These are phyloP conservation scores for Pogonognathellus flavescens DNA, from an alignment of 1,140 invertebrate genomes.

Conservation along the genomic window DNA sequence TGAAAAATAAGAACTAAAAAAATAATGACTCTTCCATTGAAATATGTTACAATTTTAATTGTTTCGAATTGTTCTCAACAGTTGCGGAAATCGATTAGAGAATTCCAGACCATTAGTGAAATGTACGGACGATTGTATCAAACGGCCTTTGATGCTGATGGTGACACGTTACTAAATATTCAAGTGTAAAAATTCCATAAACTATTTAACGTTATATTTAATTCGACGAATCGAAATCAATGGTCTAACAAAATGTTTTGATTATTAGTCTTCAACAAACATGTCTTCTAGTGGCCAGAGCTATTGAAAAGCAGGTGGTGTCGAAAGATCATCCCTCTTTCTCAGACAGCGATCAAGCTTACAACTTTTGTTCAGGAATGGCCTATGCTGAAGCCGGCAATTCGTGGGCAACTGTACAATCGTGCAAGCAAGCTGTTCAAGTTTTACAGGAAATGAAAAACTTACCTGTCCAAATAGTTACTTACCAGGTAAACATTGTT, in stretches of 20 bases:
- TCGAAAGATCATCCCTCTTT: constrained; percentile 70
- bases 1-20: constrained; percentile 63
- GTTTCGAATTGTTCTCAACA: constrained; percentile 69
- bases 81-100: constrained; percentile 82
- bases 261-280: constrained; percentile 81
- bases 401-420: constrained; percentile 67
- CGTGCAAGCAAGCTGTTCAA: constrained; percentile 63
- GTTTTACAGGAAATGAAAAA: constrained; percentile 57
- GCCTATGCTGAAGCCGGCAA: constrained; percentile 56
- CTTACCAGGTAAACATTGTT: constrained; percentile 35
- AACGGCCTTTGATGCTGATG: constrained; percentile 93
- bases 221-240: neutral
- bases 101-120: constrained; percentile 81
- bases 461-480: constrained; percentile 44
- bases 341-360: constrained; percentile 71
- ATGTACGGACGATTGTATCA: constrained; percentile 88
- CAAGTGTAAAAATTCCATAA: too few relatives aligned
- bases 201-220: too few relatives aligned
- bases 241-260: constrained; percentile 67
- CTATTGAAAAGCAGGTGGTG: constrained; percentile 78
- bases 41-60: constrained; percentile 6
- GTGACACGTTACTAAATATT: constrained; percentile 84
- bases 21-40: too few relatives aligned
- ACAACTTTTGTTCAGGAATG: constrained; percentile 70
- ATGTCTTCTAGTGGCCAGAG: constrained; percentile 81